Percentiles rank a stretch among this genome's conserved stretches.
Evolutionary conservation across 2,113 vertebrate genomes (phyloP).

Genomic region (Leptosomus discolor): DNA sequence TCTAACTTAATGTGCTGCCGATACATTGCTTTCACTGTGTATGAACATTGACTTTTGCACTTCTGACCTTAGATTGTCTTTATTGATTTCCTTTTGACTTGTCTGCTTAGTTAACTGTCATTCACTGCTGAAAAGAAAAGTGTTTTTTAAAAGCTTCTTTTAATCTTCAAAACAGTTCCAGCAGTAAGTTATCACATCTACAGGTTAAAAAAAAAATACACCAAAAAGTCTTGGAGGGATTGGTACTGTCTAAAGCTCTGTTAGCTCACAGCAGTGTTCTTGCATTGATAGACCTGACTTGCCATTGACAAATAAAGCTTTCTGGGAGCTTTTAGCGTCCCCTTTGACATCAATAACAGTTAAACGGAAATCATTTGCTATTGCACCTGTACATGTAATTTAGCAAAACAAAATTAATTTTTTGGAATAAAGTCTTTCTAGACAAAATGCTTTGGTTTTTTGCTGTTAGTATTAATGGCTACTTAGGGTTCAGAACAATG

Average conservation of each 20-base stretch:
- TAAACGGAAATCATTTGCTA: neutral
- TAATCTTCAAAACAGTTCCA: neutral
- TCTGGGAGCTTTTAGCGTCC: neutral
- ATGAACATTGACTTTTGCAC: neutral
- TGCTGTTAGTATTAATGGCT: neutral
- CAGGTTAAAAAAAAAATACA: neutral
- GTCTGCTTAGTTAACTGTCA: neutral
- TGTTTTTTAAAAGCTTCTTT: neutral
- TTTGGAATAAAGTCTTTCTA: neutral
- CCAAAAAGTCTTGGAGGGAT: neutral
- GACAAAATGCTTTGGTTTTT: neutral
- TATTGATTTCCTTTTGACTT: slow-evolving; percentile 6
- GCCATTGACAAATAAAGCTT: neutral
- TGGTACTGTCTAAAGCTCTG: neutral
- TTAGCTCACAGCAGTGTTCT: neutral
- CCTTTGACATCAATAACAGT: neutral
- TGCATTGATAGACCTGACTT: neutral
- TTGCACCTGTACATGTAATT: neutral
- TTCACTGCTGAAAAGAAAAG: neutral
- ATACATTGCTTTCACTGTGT: neutral
- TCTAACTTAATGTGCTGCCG: neutral
- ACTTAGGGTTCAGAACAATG: neutral
- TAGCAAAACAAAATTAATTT: neutral
- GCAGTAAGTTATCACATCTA: neutral
- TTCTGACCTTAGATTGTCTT: neutral